phyloP scores from a whole-genome alignment of 2,113 vertebrate species.

The Fulmarus glacialis region DNA sequence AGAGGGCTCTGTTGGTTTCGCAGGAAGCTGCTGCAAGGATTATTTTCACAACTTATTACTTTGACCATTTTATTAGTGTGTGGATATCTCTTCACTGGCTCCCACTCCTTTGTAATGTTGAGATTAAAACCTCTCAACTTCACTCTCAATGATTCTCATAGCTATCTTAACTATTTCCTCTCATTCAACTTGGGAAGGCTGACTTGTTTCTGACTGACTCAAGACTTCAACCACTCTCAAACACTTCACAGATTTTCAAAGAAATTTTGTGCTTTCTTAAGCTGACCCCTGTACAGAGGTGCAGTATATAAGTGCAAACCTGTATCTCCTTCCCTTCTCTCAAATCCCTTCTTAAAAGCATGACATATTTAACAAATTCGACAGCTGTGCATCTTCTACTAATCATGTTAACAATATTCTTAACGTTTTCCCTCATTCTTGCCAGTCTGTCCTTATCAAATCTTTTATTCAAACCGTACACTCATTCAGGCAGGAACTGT shows the following conservation, averaged over 20 bases:
- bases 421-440: neutral
- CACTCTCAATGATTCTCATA: neutral
- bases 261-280: neutral
- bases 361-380: neutral
- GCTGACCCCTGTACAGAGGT: neutral
- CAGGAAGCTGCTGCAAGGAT: neutral
- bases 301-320: neutral
- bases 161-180: neutral
- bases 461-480: neutral
- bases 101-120: rapidly evolving
- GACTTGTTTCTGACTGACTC: neutral
- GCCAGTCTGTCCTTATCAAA: neutral
- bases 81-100: neutral
- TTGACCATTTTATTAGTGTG: neutral
- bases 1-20: neutral
- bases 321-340: neutral
- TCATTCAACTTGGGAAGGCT: neutral
- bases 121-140: neutral
- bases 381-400: neutral
- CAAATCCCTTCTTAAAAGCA: neutral
- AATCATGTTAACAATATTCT: neutral
- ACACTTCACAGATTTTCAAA: neutral
- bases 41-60: neutral
- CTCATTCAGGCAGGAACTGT: neutral
- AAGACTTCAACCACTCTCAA: neutral